Conservation (phyloP, 2,113 vertebrate species). For the Tupaia chinensis region DNA sequence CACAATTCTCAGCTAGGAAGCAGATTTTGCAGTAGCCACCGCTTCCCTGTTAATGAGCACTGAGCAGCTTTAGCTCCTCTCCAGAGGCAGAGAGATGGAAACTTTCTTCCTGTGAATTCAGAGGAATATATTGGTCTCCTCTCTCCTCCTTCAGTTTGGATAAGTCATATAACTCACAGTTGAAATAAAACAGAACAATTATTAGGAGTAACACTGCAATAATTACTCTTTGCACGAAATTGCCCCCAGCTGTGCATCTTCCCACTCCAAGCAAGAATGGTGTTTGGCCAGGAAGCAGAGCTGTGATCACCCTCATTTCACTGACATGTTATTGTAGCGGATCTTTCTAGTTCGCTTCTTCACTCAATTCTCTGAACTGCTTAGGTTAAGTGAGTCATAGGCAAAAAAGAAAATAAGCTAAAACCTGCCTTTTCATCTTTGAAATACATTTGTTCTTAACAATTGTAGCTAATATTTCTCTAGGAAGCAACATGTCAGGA, state of each 20-base stretch:
- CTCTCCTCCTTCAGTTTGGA: constrained; percentile 24
- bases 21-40: neutral
- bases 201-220: constrained; percentile 70
- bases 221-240: constrained; percentile 50
- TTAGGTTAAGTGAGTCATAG: neutral
- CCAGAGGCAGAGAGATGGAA: constrained; percentile 15
- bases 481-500: neutral
- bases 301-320: neutral
- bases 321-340: neutral
- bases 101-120: constrained; percentile 44
- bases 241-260: constrained; percentile 40
- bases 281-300: constrained; percentile 53
- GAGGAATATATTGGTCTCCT: constrained; percentile 42
- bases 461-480: neutral
- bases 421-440: constrained; percentile 37
- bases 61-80: constrained; percentile 30
- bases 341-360: neutral
- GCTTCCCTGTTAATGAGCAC: constrained; percentile 32
- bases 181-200: constrained; percentile 68
- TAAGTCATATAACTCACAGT: constrained; percentile 50
- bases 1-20: constrained; percentile 35
- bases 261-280: neutral
- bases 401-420: neutral
- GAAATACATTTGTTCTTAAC: constrained; percentile 12
- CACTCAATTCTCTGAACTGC: constrained; percentile 8